Evolutionary conservation across 2,113 vertebrate genomes (phyloP).

Genomic region (Bungarus multicinctus): DNA sequence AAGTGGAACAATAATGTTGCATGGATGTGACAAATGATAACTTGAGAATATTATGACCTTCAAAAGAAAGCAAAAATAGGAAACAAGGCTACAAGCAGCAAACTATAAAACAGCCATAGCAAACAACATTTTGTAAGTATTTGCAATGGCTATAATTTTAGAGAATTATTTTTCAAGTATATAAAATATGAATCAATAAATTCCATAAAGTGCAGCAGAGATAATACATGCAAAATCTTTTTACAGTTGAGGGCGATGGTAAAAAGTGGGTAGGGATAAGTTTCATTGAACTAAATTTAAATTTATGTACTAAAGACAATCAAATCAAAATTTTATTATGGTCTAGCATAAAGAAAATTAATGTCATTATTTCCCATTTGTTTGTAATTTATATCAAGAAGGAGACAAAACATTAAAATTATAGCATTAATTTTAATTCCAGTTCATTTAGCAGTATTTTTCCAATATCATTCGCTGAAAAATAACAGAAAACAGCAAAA

Average conservation of each 20-base stretch:
- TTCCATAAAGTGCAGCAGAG: background rate
- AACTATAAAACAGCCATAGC: background rate
- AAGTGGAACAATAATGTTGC: background rate
- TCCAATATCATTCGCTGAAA: background rate
- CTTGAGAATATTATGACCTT: background rate
- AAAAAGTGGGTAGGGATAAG: background rate
- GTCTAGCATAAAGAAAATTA: background rate
- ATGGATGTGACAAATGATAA: background rate
- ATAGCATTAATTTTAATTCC: background rate
- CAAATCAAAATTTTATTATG: background rate
- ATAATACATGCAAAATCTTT: background rate
- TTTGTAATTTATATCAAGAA: background rate
- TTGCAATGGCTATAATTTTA: background rate
- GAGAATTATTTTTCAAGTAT: background rate
- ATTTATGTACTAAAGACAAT: background rate
- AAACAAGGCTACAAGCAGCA: background rate
- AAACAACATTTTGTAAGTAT: background rate
- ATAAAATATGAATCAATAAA: conserved; percentile 20
- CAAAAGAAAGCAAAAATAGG: background rate
- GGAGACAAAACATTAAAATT: background rate
- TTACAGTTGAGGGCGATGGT: background rate
- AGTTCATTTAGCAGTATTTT: background rate
- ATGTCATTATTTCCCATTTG: background rate
- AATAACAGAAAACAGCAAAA: conserved; percentile 6
- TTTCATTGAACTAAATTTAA: too few species aligned